Percentiles rank a stretch among this genome's conserved stretches.
These are phyloP conservation scores for Cyphomyrus plagiostoma DNA, from an alignment of 2,113 vertebrate species.

Conservation along the genomic window DNA sequence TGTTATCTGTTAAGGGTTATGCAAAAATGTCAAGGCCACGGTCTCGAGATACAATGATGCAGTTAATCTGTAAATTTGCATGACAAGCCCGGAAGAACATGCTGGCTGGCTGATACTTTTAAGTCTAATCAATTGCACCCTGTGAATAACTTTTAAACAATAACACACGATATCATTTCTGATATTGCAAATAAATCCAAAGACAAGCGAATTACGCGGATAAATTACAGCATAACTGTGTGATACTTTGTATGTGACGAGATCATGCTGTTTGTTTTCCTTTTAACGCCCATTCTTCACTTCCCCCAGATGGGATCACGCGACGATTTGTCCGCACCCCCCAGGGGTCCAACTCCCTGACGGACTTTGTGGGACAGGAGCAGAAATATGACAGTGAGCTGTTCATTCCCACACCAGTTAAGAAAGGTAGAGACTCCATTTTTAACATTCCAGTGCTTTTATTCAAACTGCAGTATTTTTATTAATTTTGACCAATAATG, in stretches of 20 bases:
- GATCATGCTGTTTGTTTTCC: background rate
- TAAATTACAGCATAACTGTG: background rate
- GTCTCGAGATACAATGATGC: background rate
- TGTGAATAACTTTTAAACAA: background rate
- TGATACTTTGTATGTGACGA: background rate
- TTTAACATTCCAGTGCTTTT: background rate
- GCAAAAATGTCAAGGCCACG: background rate
- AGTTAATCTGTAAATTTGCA: background rate
- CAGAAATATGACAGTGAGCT: slow-evolving; percentile 49
- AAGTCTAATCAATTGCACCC: background rate
- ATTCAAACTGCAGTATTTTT: background rate
- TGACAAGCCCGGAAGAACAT: background rate
- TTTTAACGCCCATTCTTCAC: background rate
- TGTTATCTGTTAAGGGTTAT: background rate
- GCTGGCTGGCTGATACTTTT: background rate
- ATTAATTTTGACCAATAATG: background rate
- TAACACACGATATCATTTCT: background rate
- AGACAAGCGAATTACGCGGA: background rate
- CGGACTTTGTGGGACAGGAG: slow-evolving; percentile 73
- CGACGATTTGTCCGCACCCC: slow-evolving; percentile 76
- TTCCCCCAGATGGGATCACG: slow-evolving; percentile 65
- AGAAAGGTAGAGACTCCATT: slow-evolving; percentile 67
- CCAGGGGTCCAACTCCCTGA: slow-evolving; percentile 56
- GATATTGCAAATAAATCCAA: background rate
- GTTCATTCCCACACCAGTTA: slow-evolving; percentile 71